phyloP scores from a whole-genome alignment of 2,113 vertebrate species.

The Pseudopodoces humilis region DNA sequence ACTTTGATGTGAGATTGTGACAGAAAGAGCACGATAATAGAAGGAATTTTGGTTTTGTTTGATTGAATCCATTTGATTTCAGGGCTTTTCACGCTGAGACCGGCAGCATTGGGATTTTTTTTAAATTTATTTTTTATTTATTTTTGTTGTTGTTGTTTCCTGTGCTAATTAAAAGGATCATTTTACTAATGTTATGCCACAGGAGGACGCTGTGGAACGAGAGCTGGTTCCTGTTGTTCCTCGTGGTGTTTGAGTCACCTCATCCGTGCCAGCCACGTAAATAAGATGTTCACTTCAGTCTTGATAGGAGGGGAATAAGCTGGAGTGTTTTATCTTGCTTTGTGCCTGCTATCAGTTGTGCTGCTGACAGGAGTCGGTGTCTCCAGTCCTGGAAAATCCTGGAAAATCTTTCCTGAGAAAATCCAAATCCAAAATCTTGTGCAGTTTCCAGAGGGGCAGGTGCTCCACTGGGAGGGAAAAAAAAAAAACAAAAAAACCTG shows the following conservation, averaged over 20 bases:
- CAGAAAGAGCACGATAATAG: rapidly evolving
- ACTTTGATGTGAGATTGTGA: not conserved
- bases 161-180: not conserved
- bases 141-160: no score
- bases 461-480: not conserved
- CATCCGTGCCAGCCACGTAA: rapidly evolving
- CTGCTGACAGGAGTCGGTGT: not conserved
- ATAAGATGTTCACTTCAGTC: rapidly evolving
- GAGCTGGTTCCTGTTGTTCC: not conserved
- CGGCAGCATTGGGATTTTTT: not conserved
- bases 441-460: not conserved
- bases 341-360: not conserved
- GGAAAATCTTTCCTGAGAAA: not conserved
- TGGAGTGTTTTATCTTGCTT: not conserved
- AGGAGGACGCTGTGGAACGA: constrained; percentile 41
- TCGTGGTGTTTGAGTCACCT: not conserved
- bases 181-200: not conserved
- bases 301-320: not conserved
- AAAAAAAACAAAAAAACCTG: not conserved
- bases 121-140: not conserved
- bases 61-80: not conserved
- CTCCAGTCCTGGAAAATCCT: not conserved
- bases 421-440: not conserved
- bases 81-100: not conserved
- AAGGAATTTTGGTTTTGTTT: not conserved